Evolutionary conservation across 2,888 invertebrate genomes (phyloP).

Genomic region (Conchocele bisecta): DNA sequence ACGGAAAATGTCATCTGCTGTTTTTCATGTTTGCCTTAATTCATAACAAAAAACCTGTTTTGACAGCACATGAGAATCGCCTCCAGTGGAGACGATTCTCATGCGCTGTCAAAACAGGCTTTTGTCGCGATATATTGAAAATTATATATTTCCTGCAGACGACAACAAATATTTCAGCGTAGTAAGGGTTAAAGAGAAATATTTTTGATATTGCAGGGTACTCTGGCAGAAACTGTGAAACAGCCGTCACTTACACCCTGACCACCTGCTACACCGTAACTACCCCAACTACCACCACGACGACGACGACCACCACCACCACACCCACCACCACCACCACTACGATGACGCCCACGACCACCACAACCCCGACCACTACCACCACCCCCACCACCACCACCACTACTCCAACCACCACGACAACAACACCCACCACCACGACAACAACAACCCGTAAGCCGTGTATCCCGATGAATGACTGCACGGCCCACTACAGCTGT

Average conservation of each 20-base stretch:
- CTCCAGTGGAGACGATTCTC: too few relatives aligned
- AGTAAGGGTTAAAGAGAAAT: too few relatives aligned
- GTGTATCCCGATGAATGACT: conserved; percentile 27
- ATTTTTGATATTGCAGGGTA: conserved; percentile 29
- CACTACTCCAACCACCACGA: conserved; percentile 2
- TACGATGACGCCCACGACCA: neutral
- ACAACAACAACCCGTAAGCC: conserved; percentile 11
- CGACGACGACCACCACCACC: conserved; percentile 27
- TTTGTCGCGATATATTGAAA: too few relatives aligned
- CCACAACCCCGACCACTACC: neutral
- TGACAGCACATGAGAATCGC: too few relatives aligned
- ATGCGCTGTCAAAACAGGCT: too few relatives aligned
- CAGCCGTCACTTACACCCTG: too few relatives aligned
- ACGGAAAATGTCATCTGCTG: too few relatives aligned
- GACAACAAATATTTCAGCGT: too few relatives aligned
- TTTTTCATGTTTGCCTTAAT: too few relatives aligned
- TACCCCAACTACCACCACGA: conserved; percentile 33
- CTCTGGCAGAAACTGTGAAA: conserved; percentile 31
- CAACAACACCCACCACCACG: neutral
- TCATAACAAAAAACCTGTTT: too few relatives aligned
- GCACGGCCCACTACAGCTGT: conserved; percentile 37
- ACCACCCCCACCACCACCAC: conserved; percentile 1
- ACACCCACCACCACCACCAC: conserved; percentile 12
- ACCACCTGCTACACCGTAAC: too few relatives aligned
- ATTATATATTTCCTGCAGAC: too few relatives aligned